These are phyloP conservation scores for Gorilla gorilla DNA, from an alignment of 2,113 vertebrate species.

Conservation along the genomic window DNA sequence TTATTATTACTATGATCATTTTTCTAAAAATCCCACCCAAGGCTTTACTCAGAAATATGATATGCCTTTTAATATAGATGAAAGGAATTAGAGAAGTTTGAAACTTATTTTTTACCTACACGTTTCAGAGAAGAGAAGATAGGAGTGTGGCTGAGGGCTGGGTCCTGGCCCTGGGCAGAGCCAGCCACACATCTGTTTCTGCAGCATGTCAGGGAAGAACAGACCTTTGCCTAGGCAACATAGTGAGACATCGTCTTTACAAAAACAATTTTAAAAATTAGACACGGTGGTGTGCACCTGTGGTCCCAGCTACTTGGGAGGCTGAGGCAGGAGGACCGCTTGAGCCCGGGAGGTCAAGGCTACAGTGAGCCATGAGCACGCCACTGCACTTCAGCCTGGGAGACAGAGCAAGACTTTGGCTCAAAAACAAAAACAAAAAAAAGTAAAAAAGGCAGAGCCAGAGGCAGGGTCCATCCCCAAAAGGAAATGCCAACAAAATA, in stretches of 20 bases:
- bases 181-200: background rate
- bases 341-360: too few relatives aligned
- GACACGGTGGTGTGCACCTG: too few relatives aligned
- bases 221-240: background rate
- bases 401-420: background rate
- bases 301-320: too few relatives aligned
- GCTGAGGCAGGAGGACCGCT: too few relatives aligned
- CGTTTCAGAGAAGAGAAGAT: background rate
- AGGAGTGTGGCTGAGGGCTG: background rate
- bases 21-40: background rate
- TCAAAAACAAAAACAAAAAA: background rate
- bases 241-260: too few relatives aligned
- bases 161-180: background rate
- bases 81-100: constrained; percentile 12
- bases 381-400: too few relatives aligned
- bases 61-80: constrained; percentile 9
- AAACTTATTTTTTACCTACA: background rate
- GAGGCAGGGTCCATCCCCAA: background rate
- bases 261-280: too few relatives aligned
- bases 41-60: background rate
- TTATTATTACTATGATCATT: background rate
- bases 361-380: too few relatives aligned
- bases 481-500: constrained; percentile 27
- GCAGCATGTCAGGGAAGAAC: background rate
- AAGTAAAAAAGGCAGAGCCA: background rate